Conservation (phyloP, 2,888 invertebrate species). For the Ellobium chinense region DNA sequence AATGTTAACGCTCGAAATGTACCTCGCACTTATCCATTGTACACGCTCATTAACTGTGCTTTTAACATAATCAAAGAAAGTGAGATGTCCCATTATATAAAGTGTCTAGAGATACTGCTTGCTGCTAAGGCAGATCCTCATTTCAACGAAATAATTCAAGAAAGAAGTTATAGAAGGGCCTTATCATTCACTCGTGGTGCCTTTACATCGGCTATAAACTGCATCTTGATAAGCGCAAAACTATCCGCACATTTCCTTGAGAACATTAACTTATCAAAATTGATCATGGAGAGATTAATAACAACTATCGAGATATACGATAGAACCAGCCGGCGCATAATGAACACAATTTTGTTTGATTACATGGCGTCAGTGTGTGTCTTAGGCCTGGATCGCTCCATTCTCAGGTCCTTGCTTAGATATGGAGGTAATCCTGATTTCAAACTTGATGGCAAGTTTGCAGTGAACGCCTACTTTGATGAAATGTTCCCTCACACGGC, state of each 20-base stretch:
- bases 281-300: not conserved
- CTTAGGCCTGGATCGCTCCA: not conserved
- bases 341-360: not conserved
- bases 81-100: not conserved
- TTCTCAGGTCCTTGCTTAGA: not conserved
- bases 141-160: not conserved
- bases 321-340: not conserved
- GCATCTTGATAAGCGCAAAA: not conserved
- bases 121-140: not conserved
- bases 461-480: not conserved
- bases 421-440: slow-evolving; percentile 6
- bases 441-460: not conserved
- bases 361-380: not conserved
- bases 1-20: not conserved
- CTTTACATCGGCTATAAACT: not conserved
- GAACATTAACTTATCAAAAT: not conserved
- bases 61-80: not conserved
- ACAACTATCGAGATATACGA: not conserved
- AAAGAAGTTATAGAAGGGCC: not conserved
- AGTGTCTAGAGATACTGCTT: not conserved
- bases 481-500: not conserved
- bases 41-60: not conserved
- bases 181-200: not conserved
- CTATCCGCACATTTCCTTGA: not conserved
- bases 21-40: not conserved